Evolutionary conservation across 2,113 vertebrate genomes (phyloP), one percentile per base, ranked within the genome.

Genomic region (Chelonoidis abingdonii): DNA sequence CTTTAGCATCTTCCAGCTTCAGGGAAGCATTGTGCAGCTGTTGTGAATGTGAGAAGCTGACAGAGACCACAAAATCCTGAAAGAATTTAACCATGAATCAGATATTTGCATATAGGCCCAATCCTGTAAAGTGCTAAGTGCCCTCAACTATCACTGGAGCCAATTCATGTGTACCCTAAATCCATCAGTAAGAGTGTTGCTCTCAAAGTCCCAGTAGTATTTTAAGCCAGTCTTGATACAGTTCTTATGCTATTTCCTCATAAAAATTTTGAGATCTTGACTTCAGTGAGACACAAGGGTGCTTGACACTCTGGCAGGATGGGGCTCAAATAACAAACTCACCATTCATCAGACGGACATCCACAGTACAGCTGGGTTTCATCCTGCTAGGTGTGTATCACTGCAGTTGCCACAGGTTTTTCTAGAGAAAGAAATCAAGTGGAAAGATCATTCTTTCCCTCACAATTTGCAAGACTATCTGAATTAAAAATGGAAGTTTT

Each of bases 401-500:
- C 89, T 86, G 44, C 91, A 53, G 90, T 69, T 88, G 95, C 84
- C 89, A 87, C 59, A 84, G 84, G 38, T 97, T 95, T 95, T 91
- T 93, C 91, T 83, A 96, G 87, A 94, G 11, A 97, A 96, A 98
- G 92, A 89, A 83, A 94, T 92, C 84, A 95, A 94, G 93, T 95
- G 89, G 93, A 95, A 98, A 98, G 97, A 98, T 98, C 97, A 98
- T 97, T 98, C 97, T 98, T 98, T 97, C 92, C 91, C 88, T 41
- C 95, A 98, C 97, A 98, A 98, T 98, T 98, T 98, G 91, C 96
- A 97, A 98, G 98, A 98, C 97, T 97, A 98, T 98, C 94, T 95
- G 95, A 98, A 98, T 98, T 97, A 97, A 97, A 98, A 98, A 97
- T 97, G 97, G 97, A 98, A 98, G 98, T 98, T 98, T 98, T 98